Percentiles rank a stretch among this genome's conserved stretches.
These are phyloP conservation scores for Scaptomyza pallida DNA, from an alignment of 1,140 invertebrate genomes.

Conservation along the genomic window DNA sequence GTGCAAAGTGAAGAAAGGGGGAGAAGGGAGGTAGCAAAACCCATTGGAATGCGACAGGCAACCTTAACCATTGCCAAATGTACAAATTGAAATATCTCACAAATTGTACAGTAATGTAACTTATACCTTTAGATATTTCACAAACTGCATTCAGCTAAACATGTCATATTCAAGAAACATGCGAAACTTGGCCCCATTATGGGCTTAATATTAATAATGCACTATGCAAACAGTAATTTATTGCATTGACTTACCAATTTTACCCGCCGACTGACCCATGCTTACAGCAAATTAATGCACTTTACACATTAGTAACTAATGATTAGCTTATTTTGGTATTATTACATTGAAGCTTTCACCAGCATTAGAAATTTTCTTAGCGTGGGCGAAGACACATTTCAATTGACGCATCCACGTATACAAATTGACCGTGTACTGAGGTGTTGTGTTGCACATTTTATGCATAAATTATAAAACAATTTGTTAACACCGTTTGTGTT, in stretches of 20 bases:
- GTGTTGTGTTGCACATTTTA: slow-evolving; percentile 17
- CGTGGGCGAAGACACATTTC: slow-evolving; percentile 27
- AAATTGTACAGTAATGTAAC: background rate
- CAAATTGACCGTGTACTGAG: slow-evolving; percentile 12
- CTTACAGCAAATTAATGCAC: slow-evolving; percentile 39
- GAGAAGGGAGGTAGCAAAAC: slow-evolving; percentile 59
- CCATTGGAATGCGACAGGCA: slow-evolving; percentile 58
- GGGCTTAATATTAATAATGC: slow-evolving; percentile 7
- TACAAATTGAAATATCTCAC: background rate
- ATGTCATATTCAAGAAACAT: background rate
- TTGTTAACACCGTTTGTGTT: slow-evolving; percentile 34
- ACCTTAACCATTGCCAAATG: slow-evolving; percentile 34
- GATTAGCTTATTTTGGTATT: slow-evolving; percentile 53
- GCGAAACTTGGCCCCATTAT: background rate
- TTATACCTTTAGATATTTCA: background rate
- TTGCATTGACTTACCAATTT: slow-evolving; percentile 73
- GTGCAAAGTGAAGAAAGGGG: slow-evolving; percentile 48
- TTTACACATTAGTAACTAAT: slow-evolving; percentile 49
- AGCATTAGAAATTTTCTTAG: slow-evolving; percentile 34
- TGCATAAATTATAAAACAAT: slow-evolving; percentile 34
- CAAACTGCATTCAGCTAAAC: background rate
- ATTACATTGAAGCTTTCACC: slow-evolving; percentile 22
- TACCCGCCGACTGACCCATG: slow-evolving; percentile 80
- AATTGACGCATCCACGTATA: slow-evolving; percentile 20
- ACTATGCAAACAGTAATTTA: slow-evolving; percentile 5